Conservation (phyloP, 2,797 vertebrate species). For the Cuniculus paca region DNA sequence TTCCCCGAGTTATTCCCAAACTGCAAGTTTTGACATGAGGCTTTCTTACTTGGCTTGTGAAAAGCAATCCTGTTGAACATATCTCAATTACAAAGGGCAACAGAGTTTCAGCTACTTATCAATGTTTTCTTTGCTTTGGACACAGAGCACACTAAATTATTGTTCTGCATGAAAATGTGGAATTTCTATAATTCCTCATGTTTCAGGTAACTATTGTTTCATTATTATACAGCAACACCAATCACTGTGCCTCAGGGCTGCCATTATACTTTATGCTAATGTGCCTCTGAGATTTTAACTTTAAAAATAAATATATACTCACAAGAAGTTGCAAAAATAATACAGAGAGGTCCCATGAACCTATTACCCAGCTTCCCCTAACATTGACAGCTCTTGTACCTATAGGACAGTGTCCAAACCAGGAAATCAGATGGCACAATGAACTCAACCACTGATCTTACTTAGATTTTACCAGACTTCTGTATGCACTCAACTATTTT, state of each 20-base stretch:
- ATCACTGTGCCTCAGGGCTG: not conserved
- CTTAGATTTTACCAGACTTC: not conserved
- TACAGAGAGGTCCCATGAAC: not conserved
- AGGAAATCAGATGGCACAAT: slow-evolving; percentile 17
- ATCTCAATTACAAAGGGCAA: slow-evolving; percentile 44
- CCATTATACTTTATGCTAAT: slow-evolving; percentile 43
- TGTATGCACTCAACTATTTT: slow-evolving; percentile 24
- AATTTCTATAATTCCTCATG: slow-evolving; percentile 25
- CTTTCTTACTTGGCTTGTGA: slow-evolving; percentile 40
- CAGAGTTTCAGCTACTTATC: slow-evolving; percentile 13
- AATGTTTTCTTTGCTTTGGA: slow-evolving; percentile 50
- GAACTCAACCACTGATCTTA: not conserved
- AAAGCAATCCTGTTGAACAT: slow-evolving; percentile 48
- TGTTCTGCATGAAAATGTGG: slow-evolving; percentile 29
- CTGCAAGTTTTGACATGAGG: slow-evolving; percentile 30
- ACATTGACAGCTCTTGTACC: slow-evolving; percentile 21
- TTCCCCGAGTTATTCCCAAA: slow-evolving; percentile 39
- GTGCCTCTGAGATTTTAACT: not conserved
- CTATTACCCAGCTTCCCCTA: not conserved
- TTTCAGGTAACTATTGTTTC: slow-evolving; percentile 45
- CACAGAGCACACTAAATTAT: not conserved
- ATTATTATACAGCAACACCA: not conserved
- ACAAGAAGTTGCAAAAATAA: slow-evolving; percentile 37
- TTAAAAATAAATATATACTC: slow-evolving; percentile 55
- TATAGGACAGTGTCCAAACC: slow-evolving; percentile 10